Percentiles rank a stretch among this genome's conserved stretches.
Conservation (phyloP, 2,113 vertebrate species). For the Sciurus niger region DNA sequence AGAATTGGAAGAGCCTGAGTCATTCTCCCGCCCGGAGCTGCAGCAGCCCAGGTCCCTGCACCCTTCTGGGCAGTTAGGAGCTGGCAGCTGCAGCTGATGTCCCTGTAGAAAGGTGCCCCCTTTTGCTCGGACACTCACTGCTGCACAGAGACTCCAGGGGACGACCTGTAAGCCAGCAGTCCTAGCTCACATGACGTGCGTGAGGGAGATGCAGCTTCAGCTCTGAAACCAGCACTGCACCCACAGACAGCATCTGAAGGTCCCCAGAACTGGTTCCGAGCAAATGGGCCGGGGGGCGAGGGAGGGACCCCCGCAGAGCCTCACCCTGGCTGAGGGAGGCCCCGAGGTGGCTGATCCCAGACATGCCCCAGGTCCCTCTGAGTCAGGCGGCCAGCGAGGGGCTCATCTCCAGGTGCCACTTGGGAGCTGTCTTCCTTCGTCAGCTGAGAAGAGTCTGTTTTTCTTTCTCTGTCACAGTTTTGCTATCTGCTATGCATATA, state of each 20-base stretch:
- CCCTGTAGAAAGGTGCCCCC: background rate
- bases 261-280: no score
- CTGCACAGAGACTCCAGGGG: background rate
- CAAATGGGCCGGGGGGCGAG: no score
- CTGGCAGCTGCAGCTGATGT: accelerated
- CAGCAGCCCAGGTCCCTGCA: accelerated
- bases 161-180: background rate
- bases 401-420: background rate
- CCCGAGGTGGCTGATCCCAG: background rate
- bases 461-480: background rate
- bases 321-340: no score
- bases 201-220: background rate
- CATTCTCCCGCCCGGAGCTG: background rate
- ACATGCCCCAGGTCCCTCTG: accelerated
- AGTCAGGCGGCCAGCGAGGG: accelerated
- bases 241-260: background rate
- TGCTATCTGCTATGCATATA: background rate
- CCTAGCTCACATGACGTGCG: background rate
- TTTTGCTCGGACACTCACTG: accelerated
- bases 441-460: background rate
- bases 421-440: background rate
- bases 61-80: background rate
- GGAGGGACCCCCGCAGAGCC: background rate
- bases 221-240: background rate
- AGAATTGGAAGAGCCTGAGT: background rate